Evolutionary conservation across 1,140 invertebrate species (phyloP), one percentile per base, ranked within the genome.

Genomic region (Cotesia glomerata): DNA sequence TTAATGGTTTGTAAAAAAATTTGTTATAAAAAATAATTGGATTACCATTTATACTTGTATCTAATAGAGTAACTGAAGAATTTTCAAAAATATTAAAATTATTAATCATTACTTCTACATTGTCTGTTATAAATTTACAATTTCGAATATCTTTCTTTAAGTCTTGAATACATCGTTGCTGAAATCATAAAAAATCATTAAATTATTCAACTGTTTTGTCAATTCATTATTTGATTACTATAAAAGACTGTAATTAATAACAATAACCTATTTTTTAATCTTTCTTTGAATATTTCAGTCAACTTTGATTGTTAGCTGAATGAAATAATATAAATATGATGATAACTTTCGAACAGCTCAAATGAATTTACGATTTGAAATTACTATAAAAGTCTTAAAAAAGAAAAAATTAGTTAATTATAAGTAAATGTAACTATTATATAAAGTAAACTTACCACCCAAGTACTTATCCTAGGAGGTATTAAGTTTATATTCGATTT

Each of bases 161-260:
- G 8, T 64, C 63, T 36, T 71, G 32, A 51, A n/a, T 71, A 7
- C 34, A 63, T n/a, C 2, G n/a, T 71, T 71, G 58, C 69, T 71
- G 45, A 8, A 52, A 69, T 52, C 14, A 62, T 62, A 13, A 13
- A 18, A 13, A 62, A 62, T 35, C 3, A 62, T n/a, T 56, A 18
- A n/a, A 36, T n/a, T 59, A 35, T 45, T 26, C 26, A 26, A 26
- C 26, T 26, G 26, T 26, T 26, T 26, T 26, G 26, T 26, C 26
- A 26, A 35, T n/a, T 26, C 18, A 14, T 52, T 7, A 45, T 14
- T 4, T 66, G 9, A 14, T 36, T 4, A 52, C 1, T 63, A 4
- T 14, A 39, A 32, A 16, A 32, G 4, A 13, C 18, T 52, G 5
- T 67, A 18, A 52, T 32, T 2, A 65, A 14, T 14, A 26, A 26